A percentile compares a stretch with the other conserved stretches of the same genome.
Evolutionary conservation across 2,888 invertebrate genomes (phyloP).

Genomic region (Iselma pallidipennis): DNA sequence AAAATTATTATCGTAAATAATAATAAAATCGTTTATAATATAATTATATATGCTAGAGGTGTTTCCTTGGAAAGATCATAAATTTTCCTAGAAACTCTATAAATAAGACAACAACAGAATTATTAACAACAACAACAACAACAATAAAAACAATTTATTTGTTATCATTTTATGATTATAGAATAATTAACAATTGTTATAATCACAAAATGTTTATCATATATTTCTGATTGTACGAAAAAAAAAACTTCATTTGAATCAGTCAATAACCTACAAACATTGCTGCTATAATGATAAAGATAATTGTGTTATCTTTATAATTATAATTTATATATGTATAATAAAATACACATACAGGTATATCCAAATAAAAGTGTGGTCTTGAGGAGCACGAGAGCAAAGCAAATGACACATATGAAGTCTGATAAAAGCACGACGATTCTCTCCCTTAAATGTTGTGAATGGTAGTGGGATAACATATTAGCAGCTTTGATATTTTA

Average conservation of each 20-base stretch:
- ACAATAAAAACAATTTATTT: neutral
- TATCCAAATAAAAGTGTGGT: too few relatives aligned
- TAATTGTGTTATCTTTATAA: neutral
- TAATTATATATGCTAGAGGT: too few relatives aligned
- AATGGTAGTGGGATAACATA: too few relatives aligned
- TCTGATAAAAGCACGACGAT: too few relatives aligned
- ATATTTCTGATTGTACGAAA: neutral
- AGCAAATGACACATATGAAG: too few relatives aligned
- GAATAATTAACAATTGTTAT: neutral
- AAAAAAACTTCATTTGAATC: neutral
- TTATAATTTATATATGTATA: neutral
- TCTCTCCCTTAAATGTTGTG: too few relatives aligned
- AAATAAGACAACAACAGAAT: neutral
- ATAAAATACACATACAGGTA: too few relatives aligned
- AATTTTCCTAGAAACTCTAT: neutral
- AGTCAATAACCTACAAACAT: neutral
- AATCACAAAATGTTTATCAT: neutral
- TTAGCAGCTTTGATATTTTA: too few relatives aligned
- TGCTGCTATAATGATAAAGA: neutral
- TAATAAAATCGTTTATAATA: too few relatives aligned
- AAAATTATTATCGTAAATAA: too few relatives aligned
- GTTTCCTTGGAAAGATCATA: neutral
- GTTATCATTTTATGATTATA: neutral
- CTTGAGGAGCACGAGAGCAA: too few relatives aligned
- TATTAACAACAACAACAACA: neutral